Base-by-base conservation (phyloP, 2,888 invertebrate species). In the Mythimna vitellina region DNA sequence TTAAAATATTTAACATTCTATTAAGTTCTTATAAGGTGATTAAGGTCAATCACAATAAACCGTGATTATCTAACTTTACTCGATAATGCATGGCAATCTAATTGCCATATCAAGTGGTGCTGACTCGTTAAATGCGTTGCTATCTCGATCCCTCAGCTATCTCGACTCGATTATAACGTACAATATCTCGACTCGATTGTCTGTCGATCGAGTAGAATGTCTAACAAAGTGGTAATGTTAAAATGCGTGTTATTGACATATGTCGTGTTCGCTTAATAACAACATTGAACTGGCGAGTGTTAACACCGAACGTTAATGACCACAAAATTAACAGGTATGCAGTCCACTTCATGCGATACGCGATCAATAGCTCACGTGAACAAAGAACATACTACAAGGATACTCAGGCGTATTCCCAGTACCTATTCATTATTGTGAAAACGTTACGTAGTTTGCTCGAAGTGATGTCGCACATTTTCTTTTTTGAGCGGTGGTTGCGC, bases 221-320 rank as follows among this genome's bases (percentile, higher is more conserved):
- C 46, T 60, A 66, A 58, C 14, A 78, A 38, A 66, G 35, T 38
- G 35, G 38, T 60, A 49, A 82, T 73, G 80, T 73, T 82, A 82
- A 78, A 78, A 82, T 79, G 65, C 63, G 32, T 79, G 74, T 82
- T 80, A 83, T 72, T 76, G 35, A 75, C 70, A 66, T n/a, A n/a
- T 64, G 46, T 71, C 69, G 70, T 67, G 61, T 83, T 72, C 65
- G 51, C 64, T 78, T 76, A 76, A 75, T 79, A 60, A 82, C 74
- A 86, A 86, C 85, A 84, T 78, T 70, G 66, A 84, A 73, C 78
- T 82, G 78, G 81, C 73, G 46, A 66, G 70, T 76, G 85, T 85
- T 82, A 86, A 80, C 70, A 86, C 68, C 63, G 60, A 80, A 78
- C 66, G 73, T 82, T 74, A 82, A 79, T 62, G 25, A 65, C 82